Percentiles rank a stretch among this genome's conserved stretches.
These are phyloP conservation scores for Sapayoa aenigma DNA, from an alignment of 2,113 vertebrate species.

Conservation along the genomic window DNA sequence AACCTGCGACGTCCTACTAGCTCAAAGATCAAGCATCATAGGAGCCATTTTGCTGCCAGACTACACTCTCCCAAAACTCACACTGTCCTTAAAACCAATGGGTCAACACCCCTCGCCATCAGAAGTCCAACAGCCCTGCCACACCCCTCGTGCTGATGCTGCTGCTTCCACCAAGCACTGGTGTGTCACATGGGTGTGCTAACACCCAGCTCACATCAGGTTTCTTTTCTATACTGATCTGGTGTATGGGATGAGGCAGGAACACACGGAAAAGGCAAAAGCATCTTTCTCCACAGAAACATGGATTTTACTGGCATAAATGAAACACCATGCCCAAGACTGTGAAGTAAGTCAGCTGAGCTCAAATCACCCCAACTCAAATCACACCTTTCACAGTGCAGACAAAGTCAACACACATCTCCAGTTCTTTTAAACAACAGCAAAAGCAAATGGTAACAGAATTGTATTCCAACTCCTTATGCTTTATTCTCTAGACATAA, in stretches of 20 bases:
- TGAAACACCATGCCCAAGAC: neutral
- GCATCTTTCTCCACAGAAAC: neutral
- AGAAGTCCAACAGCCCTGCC: neutral
- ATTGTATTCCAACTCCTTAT: neutral
- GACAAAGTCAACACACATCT: neutral
- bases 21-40: neutral
- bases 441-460: neutral
- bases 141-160: fast-evolving
- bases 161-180: fast-evolving
- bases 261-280: neutral
- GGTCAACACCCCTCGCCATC: neutral
- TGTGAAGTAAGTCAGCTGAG: neutral
- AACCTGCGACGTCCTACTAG: neutral
- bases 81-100: neutral
- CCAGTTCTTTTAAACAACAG: neutral
- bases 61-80: neutral
- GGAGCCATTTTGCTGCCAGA: neutral
- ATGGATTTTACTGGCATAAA: neutral
- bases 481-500: slow-evolving; percentile 24
- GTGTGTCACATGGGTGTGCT: fast-evolving
- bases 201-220: fast-evolving
- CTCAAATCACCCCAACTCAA: neutral
- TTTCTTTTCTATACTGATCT: neutral
- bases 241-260: fast-evolving
- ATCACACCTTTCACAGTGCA: neutral